phyloP scores from a whole-genome alignment of 2,113 vertebrate genomes.

The Pygoscelis adeliae region DNA sequence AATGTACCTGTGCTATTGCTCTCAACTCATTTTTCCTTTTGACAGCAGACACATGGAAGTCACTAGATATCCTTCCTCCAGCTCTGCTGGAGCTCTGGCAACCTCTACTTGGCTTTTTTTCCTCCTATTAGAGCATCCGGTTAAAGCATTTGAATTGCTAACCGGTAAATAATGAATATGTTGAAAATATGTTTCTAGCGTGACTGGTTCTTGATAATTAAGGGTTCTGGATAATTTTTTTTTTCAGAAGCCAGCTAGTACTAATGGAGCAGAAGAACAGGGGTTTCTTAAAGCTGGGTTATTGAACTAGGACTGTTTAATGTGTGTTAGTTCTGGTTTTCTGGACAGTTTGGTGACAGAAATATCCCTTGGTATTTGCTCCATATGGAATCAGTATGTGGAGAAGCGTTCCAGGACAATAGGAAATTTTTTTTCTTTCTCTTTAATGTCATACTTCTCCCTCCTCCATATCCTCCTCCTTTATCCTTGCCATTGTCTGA shows the following conservation, averaged over 20 bases:
- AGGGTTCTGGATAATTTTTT: neutral
- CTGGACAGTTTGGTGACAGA: conserved; percentile 20
- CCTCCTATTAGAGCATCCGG: conserved; percentile 38
- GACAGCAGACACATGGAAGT: conserved; percentile 62
- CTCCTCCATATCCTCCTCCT: conserved; percentile 27
- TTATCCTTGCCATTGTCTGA: neutral
- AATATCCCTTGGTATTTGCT: neutral
- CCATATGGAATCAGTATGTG: conserved; percentile 47
- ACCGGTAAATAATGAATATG: conserved; percentile 32
- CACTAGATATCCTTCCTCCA: conserved; percentile 37
- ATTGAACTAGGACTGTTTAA: neutral
- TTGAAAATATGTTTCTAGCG: neutral
- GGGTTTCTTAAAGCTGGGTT: neutral
- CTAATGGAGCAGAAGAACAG: neutral
- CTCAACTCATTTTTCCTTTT: conserved; percentile 40
- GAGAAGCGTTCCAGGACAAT: conserved; percentile 30
- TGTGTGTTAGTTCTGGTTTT: neutral
- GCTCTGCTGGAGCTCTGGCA: conserved; percentile 65
- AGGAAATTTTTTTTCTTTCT: neutral
- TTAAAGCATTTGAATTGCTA: conserved; percentile 37
- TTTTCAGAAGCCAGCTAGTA: neutral
- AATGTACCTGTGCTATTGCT: conserved; percentile 55
- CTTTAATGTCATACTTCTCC: conserved; percentile 28
- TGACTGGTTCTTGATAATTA: conserved; percentile 12
- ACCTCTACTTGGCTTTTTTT: conserved; percentile 30